Conservation (phyloP, 2,888 invertebrate species). For the Andrena dorsata region DNA sequence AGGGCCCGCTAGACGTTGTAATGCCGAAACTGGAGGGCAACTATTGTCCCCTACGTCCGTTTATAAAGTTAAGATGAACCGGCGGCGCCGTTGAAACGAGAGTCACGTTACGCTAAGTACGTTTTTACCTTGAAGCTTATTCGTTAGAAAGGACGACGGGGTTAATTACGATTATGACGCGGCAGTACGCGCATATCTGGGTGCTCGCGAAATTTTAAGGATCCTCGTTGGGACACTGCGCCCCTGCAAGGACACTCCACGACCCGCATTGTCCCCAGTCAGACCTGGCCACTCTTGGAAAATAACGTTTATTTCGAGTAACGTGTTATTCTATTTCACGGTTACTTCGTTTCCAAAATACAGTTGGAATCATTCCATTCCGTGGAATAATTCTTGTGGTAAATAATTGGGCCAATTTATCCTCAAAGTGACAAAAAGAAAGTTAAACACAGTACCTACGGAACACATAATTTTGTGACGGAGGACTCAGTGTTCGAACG, state of each 20-base stretch:
- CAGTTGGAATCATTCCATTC: no score
- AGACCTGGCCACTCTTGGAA: neutral
- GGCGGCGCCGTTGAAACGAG: constrained; percentile 63
- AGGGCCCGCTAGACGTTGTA: constrained; percentile 64
- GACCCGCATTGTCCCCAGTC: constrained; percentile 15
- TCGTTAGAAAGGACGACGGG: constrained; percentile 59
- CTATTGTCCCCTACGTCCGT: constrained; percentile 63
- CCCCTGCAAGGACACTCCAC: constrained; percentile 25
- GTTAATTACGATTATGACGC: constrained; percentile 59
- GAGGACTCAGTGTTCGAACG: no score
- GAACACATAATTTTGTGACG: no score
- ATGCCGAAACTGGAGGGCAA: constrained; percentile 67
- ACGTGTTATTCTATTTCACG: neutral
- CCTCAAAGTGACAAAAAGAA: no score
- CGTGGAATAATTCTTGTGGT: no score
- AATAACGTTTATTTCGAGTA: neutral
- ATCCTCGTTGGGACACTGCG: constrained; percentile 41
- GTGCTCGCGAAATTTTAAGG: constrained; percentile 50
- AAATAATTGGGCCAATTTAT: no score
- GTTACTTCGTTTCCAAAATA: neutral
- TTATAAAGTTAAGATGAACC: constrained; percentile 70
- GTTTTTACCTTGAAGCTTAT: constrained; percentile 62
- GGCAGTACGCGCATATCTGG: constrained; percentile 35
- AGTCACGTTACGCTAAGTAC: constrained; percentile 68
- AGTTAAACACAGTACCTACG: no score